These are phyloP conservation scores for Ctenomys sociabilis DNA, from an alignment of 2,113 vertebrate species.

Conservation along the genomic window DNA sequence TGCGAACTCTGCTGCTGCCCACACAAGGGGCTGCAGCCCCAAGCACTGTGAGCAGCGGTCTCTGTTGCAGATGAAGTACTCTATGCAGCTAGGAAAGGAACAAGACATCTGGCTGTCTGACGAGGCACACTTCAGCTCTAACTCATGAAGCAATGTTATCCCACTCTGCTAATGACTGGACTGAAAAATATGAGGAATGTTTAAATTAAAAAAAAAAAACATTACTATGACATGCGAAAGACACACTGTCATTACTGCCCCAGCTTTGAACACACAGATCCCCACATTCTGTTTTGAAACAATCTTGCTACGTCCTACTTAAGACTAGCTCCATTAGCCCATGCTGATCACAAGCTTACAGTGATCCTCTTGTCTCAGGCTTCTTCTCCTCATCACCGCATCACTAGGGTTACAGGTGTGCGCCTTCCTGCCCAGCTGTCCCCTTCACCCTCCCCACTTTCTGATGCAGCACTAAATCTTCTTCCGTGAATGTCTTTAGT, in stretches of 20 bases:
- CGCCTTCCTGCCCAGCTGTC: not conserved
- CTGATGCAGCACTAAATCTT: not conserved
- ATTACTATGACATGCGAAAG: not conserved
- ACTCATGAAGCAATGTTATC: not conserved
- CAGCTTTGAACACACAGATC: not conserved
- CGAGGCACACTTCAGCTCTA: slow-evolving; percentile 4
- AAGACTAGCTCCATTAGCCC: not conserved
- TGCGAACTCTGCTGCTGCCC: not conserved
- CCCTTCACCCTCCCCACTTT: not conserved
- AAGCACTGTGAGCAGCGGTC: not conserved
- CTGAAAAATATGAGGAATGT: not conserved
- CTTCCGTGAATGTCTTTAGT: not conserved
- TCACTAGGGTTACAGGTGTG: not conserved
- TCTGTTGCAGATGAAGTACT: not conserved
- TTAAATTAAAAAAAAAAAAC: not conserved
- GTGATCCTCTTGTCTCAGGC: not conserved
- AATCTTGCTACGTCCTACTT: not conserved
- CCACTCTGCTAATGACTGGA: not conserved
- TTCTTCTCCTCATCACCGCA: no score
- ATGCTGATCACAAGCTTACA: not conserved
- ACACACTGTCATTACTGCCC: not conserved
- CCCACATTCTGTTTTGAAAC: not conserved
- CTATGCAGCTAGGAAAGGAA: not conserved
- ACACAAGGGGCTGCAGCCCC: no score
- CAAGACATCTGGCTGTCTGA: not conserved